Base-by-base conservation (phyloP, 2,113 vertebrate genomes). In the Myrmecophaga tridactyla region DNA sequence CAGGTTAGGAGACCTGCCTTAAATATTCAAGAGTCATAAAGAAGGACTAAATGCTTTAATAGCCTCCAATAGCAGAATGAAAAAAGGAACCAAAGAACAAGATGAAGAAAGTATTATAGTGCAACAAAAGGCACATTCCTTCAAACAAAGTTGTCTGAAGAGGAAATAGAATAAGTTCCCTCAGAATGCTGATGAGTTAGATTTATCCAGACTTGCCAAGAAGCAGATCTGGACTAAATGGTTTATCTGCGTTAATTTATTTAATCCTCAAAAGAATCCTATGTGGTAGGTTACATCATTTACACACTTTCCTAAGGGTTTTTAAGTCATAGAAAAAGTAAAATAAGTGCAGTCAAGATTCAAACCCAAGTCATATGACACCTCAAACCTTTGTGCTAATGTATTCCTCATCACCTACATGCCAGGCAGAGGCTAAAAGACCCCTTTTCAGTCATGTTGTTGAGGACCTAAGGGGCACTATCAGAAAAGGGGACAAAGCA, bases 11-110 rank as follows among this genome's bases (percentile, higher is more conserved):
- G 53, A 92, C 21, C 2, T 76, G 9, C 25, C 56, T 73, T 39
- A 39, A 81, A 76, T 23, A 76, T 1, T 67, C 53, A 53, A 34
- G 17, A 18, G 51, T 43, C 13, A 23, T 76, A 65, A 72, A 82
- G 41, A 70, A 72, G n/a, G 46, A 77, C 29, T 58, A 51, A 89
- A 70, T 53, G 25, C 17, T 78, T 83, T 84, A 58, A 51, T 29
- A 41, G 34, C 48, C 31, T 76, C 77, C 53, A 65, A 87, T 63
- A 83, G 41, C 5, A 89, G 86, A 90, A 65, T 53, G 11, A 6
- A 60, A 90, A 94, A 90, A 94, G 93, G 53, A 76, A 89, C 8
- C 29, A 82, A 87, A 88, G 43, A 43, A 9, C 20, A 77, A 41
- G 18, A 86, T 62, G 46, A 56, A 86, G 12, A 63, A 85, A 73